Evolutionary conservation across 2,113 vertebrate species (phyloP).

Genomic region (Jaculus jaculus): DNA sequence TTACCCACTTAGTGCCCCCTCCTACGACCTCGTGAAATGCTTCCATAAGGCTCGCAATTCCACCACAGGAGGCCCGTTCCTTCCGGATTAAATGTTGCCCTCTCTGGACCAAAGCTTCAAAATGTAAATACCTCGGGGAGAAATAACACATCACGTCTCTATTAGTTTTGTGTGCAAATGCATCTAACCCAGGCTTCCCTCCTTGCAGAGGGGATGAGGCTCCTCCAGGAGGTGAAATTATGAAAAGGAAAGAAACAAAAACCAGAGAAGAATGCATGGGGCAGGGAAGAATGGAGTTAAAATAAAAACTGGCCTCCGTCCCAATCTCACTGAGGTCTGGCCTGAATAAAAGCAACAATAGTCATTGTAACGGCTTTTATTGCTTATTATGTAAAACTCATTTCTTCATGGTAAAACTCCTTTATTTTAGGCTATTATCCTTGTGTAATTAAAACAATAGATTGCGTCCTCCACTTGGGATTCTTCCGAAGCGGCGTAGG

Average conservation of each 20-base stretch:
- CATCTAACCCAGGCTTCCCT: constrained; percentile 45
- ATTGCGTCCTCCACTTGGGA: constrained; percentile 62
- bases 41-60: neutral
- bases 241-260: neutral
- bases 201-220: neutral
- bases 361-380: constrained; percentile 33
- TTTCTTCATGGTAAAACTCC: constrained; percentile 62
- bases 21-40: constrained; percentile 1
- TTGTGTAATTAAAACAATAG: constrained; percentile 75
- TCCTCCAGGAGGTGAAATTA: constrained; percentile 30
- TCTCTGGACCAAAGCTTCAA: constrained; percentile 35
- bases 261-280: neutral
- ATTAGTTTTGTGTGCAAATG: constrained; percentile 57
- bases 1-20: neutral
- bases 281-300: neutral
- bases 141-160: constrained; percentile 7
- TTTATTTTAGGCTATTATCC: constrained; percentile 61
- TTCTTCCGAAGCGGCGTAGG: neutral
- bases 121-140: constrained; percentile 58
- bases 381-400: constrained; percentile 53
- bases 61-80: neutral
- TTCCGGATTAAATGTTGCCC: constrained; percentile 37
- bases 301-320: neutral
- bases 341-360: constrained; percentile 53
- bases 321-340: neutral